Conservation (phyloP, 1,140 invertebrate genomes). For the Hycleus cichorii region DNA sequence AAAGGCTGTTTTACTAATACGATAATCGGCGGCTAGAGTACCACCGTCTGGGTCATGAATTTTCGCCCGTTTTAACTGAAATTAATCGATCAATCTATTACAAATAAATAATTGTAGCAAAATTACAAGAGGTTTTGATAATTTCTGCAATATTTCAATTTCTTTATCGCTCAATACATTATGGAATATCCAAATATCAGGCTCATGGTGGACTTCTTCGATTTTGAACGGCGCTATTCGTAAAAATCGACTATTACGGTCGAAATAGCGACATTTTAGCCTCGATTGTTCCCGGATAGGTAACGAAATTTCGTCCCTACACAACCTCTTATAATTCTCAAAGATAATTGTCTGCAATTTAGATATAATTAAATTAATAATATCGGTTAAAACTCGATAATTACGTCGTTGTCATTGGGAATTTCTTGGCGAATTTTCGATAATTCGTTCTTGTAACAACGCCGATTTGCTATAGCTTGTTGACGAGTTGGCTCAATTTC, state of each 20-base stretch:
- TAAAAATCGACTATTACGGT: constrained; percentile 66
- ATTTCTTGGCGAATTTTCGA: constrained; percentile 42
- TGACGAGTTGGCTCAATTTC: constrained; percentile 74
- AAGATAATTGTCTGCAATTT: constrained; percentile 48
- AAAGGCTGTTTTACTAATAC: constrained; percentile 98
- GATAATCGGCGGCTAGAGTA: constrained; percentile 86
- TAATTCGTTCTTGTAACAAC: constrained; percentile 75
- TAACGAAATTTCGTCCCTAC: constrained; percentile 76
- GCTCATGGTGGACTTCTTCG: constrained; percentile 79
- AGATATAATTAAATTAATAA: constrained; percentile 1
- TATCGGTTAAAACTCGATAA: no score
- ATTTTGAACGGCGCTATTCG: constrained; percentile 82
- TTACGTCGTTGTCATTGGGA: background rate
- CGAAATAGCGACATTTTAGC: constrained; percentile 75
- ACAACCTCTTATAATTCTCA: constrained; percentile 73
- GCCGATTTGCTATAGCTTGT: constrained; percentile 75
- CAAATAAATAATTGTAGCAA: background rate
- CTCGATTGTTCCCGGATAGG: constrained; percentile 43
- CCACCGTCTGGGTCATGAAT: constrained; percentile 93
- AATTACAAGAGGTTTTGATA: constrained; percentile 74
- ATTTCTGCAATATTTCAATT: constrained; percentile 78
- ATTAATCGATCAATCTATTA: background rate
- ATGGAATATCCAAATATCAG: constrained; percentile 83
- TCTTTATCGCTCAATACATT: constrained; percentile 84
- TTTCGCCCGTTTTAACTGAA: constrained; percentile 85